A percentile compares a stretch with the other conserved stretches of the same genome.
phyloP scores from a whole-genome alignment of 2,797 vertebrate species.

The Otus scops region DNA sequence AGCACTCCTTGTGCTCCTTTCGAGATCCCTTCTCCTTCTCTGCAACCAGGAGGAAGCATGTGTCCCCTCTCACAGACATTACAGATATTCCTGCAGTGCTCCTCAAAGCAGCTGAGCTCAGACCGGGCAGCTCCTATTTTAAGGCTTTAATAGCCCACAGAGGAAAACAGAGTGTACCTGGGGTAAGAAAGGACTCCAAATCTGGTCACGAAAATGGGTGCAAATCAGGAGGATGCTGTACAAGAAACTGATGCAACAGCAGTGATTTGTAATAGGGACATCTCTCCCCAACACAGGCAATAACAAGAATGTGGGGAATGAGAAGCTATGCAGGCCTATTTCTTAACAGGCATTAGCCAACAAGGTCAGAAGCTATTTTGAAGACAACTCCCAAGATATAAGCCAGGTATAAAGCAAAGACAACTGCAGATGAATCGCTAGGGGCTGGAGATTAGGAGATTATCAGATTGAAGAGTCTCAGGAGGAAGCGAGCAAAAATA shows the following conservation, averaged over 20 bases:
- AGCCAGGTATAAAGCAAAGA: constrained; percentile 49
- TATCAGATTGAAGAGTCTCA: constrained; percentile 44
- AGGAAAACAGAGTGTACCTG: neutral
- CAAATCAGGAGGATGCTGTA: neutral
- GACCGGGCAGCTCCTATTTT: neutral
- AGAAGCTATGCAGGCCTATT: neutral
- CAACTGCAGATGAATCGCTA: neutral
- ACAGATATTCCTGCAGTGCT: neutral
- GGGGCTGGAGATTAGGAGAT: constrained; percentile 56
- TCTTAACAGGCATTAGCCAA: neutral
- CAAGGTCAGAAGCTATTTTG: constrained; percentile 52
- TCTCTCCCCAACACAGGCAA: neutral
- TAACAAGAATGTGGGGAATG: neutral
- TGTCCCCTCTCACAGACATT: neutral
- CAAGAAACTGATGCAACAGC: neutral
- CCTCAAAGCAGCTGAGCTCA: neutral
- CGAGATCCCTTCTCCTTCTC: neutral
- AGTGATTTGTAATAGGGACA: neutral
- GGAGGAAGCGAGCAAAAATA: constrained; percentile 16
- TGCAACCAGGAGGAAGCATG: neutral
- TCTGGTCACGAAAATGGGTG: neutral
- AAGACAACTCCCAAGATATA: neutral
- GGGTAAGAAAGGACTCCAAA: neutral
- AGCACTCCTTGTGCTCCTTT: neutral
- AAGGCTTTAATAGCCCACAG: neutral